Base-by-base conservation (phyloP, 1,140 invertebrate genomes). In the Leptopilina clavipes region DNA sequence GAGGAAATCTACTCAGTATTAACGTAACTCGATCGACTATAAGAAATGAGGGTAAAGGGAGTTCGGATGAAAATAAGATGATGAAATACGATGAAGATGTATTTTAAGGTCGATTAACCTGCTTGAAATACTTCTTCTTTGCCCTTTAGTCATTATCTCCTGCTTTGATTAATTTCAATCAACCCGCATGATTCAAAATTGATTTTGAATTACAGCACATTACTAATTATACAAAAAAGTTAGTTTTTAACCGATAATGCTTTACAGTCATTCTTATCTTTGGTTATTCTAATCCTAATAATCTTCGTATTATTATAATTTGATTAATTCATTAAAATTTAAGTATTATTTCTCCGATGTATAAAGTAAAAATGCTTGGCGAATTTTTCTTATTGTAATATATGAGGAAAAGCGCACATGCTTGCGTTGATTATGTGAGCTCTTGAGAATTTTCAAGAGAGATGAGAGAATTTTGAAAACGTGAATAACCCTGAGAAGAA, bases 41-140 rank as follows among this genome's bases (percentile, higher is more conserved):
- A 31, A 65, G 59, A 65, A 37, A 65, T 65, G 59, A 65, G 59
- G 59, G 59, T 65, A 37, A 0, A 31, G 25, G 12, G 22, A 65
- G 22, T 22, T 59, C 12, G 37, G 37, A n/a, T n/a, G n/a, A 25
- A 65, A 22, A 65, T 31, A n/a, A 65, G 14, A 31, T 14, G 14
- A 25, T 65, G 59, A 65, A 65, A 65, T 31, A 65, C 59, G 59
- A 65, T 31, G 56, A 65, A 65, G 59, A 65, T 65, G 25, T 65
- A 65, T 65, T 65, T 65, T n/a, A 8, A n/a, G 22, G 22, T 14
- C 22, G 59, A 65, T 65, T 65, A 65, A 65, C 59, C 22, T 65
- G 12, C 59, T 65, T n/a, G 25, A 65, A 31, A 65, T 31, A n/a
- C 22, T 65, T 65, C 10, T 65, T 8, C 59, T 14, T 31, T 59